Base-by-base conservation (phyloP, 2,888 invertebrate species). In the Taphrorychus bicolor region DNA sequence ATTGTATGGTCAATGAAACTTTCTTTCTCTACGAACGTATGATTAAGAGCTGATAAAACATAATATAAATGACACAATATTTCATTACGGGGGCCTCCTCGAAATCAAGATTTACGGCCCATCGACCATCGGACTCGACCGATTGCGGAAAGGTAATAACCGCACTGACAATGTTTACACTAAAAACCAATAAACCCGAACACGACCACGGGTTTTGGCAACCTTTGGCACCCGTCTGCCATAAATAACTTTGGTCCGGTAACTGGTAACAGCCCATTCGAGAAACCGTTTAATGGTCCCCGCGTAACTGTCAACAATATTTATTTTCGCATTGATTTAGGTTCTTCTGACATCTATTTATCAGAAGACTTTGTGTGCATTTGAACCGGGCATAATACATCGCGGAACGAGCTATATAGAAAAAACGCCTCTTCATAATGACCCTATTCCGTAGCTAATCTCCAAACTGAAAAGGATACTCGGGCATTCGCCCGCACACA, bases 271-370 rank as follows among this genome's bases (percentile, higher is more conserved):
- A 77, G 75, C 75, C 78, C 78, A 73, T 68, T 66, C 59, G 73
- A 16, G 72, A 61, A 70, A 71, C 74, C 75, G 73, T 80, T 80
- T 54, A 79, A 79, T 80, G 79, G 75, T 78, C 74, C 73, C 76
- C 78, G 78, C 78, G 79, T 78, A 80, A 82, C 82, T 82, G 81
- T 81, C 81, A 79, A 79, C 79, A 76, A 78, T 82, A 81, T 82
- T 82, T 82, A 82, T 59, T 82, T 80, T 80, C 78, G 73, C 76
- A 75, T 78, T 82, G 82, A 82, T 82, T 82, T 82, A 82, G 42
- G 32, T 32, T 32, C 32, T 32, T 32, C 11, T 7, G 32, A 11
- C 9, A 11, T 32, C 32, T 11, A 32, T 32, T 32, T 32, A 32
- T 32, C 32, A 32, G 11, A 32, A 7, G 9, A 32, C 32, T 32